These are phyloP conservation scores for Hypercompe scribonia DNA, from an alignment of 2,888 invertebrate species.

Conservation along the genomic window DNA sequence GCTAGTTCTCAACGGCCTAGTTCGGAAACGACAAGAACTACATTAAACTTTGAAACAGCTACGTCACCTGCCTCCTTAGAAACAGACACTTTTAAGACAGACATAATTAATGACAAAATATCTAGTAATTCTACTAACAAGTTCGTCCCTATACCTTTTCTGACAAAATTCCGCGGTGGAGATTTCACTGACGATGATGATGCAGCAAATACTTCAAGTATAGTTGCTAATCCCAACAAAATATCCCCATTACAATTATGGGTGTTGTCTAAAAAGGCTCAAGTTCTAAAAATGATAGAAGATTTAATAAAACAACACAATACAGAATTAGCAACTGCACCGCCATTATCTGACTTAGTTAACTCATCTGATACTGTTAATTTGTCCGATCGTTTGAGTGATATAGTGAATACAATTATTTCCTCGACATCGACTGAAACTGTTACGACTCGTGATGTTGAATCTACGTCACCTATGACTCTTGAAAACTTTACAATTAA, in stretches of 20 bases:
- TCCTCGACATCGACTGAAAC: constrained; percentile 68
- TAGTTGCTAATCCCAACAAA: constrained; percentile 54
- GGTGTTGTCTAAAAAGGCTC: constrained; percentile 82
- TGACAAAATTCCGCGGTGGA: constrained; percentile 68
- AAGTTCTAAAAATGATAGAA: constrained; percentile 83
- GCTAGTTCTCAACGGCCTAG: constrained; percentile 30
- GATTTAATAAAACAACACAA: constrained; percentile 80
- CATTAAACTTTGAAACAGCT: constrained; percentile 42
- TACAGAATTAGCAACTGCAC: constrained; percentile 73
- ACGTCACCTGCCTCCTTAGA: constrained; percentile 60
- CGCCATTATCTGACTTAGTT: constrained; percentile 68
- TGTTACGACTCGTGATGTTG: constrained; percentile 47
- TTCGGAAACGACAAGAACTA: constrained; percentile 34
- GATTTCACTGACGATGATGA: constrained; percentile 61
- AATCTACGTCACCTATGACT: constrained; percentile 55
- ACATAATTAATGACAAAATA: constrained; percentile 45
- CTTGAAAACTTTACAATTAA: constrained; percentile 48
- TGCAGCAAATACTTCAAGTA: constrained; percentile 41
- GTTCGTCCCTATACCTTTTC: constrained; percentile 67
- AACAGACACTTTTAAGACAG: constrained; percentile 55
- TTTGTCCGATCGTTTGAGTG: constrained; percentile 73
- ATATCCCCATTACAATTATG: constrained; percentile 76
- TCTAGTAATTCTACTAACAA: constrained; percentile 62
- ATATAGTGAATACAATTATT: constrained; percentile 76
- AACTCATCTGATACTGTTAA: constrained; percentile 64